Base-by-base conservation (phyloP, 2,797 vertebrate genomes). In the Austrolebias charrua region DNA sequence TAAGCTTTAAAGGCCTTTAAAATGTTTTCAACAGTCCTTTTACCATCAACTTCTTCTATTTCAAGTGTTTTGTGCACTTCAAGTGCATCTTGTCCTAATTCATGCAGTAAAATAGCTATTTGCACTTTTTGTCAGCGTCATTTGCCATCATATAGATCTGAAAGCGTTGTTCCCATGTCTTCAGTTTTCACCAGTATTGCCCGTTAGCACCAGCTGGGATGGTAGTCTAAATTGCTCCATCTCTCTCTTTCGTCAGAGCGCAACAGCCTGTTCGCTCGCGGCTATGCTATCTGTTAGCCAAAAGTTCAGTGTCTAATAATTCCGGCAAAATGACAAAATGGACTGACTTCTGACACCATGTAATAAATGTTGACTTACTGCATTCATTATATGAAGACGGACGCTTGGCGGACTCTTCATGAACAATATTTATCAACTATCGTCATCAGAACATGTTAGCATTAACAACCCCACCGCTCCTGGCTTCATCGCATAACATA, bases 221-320 rank as follows among this genome's bases (percentile, higher is more conserved):
- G 48, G 48, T 11, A 28, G 12, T 29, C 48, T 50, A 19, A 50
- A 50, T 11, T 50, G 48, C 12, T 29, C 33, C 63, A 66, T 45
- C 44, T 38, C 35, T 38, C 3, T 1, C 35, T 12, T 10, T 38
- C 24, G 24, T 38, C 35, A 11, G 10, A 10, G 35, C 8, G 35
- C 10, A 38, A 9, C 35, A 11, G 35, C 35, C 35, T 38, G 35
- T 10, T 38, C 10, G 3, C 10, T 38, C 35, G 35, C 3, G 24
- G 24, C 24, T 24, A 38, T 3, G 35, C 35, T 38, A 38, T 38
- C 35, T 10, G 10, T 10, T 38, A 38, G 35, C 35, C 2, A 38
- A 38, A 38, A 38, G 35, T 38, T 38, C 10, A 9, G 8, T 38
- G 35, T 38, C 35, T 38, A 38, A 38, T 11, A 10, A 38, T 9